phyloP scores from a whole-genome alignment of 2,113 vertebrate species.

The Amphiprion ocellaris region DNA sequence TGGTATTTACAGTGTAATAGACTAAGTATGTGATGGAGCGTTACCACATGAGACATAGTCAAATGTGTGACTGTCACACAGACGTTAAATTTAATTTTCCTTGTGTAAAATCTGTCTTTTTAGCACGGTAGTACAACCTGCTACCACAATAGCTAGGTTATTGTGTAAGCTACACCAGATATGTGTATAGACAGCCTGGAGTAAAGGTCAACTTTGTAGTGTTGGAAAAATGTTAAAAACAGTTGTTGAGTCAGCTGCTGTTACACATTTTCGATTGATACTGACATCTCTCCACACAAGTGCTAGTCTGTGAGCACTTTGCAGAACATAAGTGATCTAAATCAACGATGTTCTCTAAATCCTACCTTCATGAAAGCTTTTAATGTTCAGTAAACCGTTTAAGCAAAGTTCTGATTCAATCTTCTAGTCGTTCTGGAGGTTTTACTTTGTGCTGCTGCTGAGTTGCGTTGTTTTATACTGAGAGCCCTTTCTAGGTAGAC shows the following conservation, averaged over 20 bases:
- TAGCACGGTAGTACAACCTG: conserved; percentile 12
- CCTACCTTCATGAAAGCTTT: not conserved
- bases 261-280: conserved; percentile 3
- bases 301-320: not conserved
- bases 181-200: not conserved
- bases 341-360: not conserved
- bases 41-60: too few species aligned
- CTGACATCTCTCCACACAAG: not conserved
- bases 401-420: not conserved
- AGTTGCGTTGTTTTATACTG: too few species aligned
- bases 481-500: too few species aligned
- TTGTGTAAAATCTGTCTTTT: not conserved
- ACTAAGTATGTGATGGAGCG: too few species aligned
- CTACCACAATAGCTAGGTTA: conserved; percentile 6
- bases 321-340: too few species aligned
- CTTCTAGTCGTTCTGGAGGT: too few species aligned
- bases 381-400: not conserved
- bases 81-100: not conserved
- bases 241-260: conserved; percentile 14
- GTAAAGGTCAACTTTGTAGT: conserved; percentile 49
- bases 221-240: conserved; percentile 25
- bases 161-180: conserved; percentile 39
- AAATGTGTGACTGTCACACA: too few species aligned
- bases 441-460: too few species aligned
- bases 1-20: too few species aligned